A percentile compares a stretch with the other conserved stretches of the same genome.
These are phyloP conservation scores for Carassius gibelio DNA, from an alignment of 2,113 vertebrate genomes.

Conservation along the genomic window DNA sequence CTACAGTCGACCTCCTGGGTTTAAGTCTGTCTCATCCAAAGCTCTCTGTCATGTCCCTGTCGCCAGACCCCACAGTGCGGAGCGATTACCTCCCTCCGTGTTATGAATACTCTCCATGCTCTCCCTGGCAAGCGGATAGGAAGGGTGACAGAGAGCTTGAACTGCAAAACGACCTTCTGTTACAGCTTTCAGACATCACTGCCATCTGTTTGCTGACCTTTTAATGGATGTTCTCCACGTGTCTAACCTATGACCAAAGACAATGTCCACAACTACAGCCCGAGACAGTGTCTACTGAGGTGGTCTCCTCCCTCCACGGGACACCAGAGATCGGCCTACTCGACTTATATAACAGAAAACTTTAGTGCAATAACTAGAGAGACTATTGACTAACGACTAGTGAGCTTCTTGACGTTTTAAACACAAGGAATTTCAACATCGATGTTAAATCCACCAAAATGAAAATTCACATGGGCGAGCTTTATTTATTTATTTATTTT, in stretches of 20 bases:
- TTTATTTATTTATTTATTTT: too few relatives aligned
- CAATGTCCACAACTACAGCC: conserved; percentile 43
- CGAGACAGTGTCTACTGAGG: conserved; percentile 25
- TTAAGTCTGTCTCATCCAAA: conserved; percentile 30
- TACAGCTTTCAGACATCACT: conserved; percentile 47
- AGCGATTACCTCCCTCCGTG: conserved; percentile 38
- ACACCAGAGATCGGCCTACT: neutral
- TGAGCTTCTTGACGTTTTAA: neutral
- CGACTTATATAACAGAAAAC: neutral
- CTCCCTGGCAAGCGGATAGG: conserved; percentile 21
- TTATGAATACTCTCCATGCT: conserved; percentile 47
- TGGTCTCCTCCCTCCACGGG: neutral
- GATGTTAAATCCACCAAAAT: neutral
- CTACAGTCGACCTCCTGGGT: conserved; percentile 29
- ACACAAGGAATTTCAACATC: neutral
- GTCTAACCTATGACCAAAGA: conserved; percentile 52
- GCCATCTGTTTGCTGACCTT: conserved; percentile 48
- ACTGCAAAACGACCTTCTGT: conserved; percentile 33
- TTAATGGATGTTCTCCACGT: conserved; percentile 51
- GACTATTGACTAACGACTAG: neutral
- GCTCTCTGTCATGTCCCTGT: conserved; percentile 19
- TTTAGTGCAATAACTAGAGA: neutral
- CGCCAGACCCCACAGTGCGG: neutral
- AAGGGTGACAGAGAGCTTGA: conserved; percentile 40
- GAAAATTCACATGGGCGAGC: neutral